Evolutionary conservation across 1,140 invertebrate species (phyloP).

Genomic region (Aplysia californica): DNA sequence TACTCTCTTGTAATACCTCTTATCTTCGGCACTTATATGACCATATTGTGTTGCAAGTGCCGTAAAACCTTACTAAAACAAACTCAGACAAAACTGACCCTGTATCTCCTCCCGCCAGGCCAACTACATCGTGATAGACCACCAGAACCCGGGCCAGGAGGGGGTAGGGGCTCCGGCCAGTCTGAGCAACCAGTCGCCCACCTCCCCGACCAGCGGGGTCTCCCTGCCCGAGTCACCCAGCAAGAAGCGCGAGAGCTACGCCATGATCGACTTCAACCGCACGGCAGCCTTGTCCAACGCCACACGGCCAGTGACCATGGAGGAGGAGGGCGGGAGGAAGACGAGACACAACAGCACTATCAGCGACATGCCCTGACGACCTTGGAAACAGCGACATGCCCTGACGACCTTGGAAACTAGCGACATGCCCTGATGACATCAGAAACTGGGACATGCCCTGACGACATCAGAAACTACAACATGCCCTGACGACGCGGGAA

Average conservation of each 20-base stretch:
- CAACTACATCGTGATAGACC: conserved; percentile 82
- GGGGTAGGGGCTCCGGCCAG: conserved; percentile 28
- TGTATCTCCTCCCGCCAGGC: too few species aligned
- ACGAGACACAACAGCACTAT: conserved; percentile 69
- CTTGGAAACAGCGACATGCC: too few species aligned
- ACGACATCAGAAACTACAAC: too few species aligned
- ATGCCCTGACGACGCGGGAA: too few species aligned
- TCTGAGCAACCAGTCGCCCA: conserved; percentile 66
- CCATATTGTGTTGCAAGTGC: too few species aligned
- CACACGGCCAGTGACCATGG: conserved; percentile 48
- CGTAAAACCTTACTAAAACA: too few species aligned
- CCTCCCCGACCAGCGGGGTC: conserved; percentile 69
- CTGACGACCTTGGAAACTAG: too few species aligned
- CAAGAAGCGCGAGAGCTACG: conserved; percentile 79
- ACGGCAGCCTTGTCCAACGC: conserved; percentile 81
- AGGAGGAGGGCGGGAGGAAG: conserved; percentile 63
- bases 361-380: conserved; percentile 40
- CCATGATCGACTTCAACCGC: conserved; percentile 93
- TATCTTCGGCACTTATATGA: too few species aligned
- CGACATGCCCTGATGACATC: too few species aligned
- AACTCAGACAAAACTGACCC: too few species aligned
- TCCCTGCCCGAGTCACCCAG: conserved; percentile 53
- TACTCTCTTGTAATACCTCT: too few species aligned
- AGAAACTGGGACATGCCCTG: too few species aligned
- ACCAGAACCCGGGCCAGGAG: conserved; percentile 70